phyloP scores from a whole-genome alignment of 2,888 invertebrate species.

The Eudasyphora cyanicolor region DNA sequence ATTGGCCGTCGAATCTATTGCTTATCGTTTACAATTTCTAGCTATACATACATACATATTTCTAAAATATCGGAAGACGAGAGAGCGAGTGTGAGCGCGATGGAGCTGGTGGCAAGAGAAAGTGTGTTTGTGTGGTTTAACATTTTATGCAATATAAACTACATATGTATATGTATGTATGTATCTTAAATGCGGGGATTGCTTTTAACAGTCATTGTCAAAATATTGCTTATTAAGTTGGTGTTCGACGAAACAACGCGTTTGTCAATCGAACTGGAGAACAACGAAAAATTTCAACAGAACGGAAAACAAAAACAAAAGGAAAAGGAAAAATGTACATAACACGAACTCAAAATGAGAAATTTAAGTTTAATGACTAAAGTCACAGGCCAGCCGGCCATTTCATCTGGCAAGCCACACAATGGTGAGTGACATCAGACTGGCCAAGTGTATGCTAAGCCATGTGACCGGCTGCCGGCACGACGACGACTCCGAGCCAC shows the following conservation, averaged over 20 bases:
- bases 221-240: conserved; percentile 66
- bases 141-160: conserved; percentile 39
- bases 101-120: not conserved
- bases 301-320: not conserved
- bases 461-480: conserved; percentile 51
- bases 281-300: not conserved
- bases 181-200: conserved; percentile 54
- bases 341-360: conserved; percentile 31
- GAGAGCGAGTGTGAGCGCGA: not conserved
- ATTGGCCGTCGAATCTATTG: conserved; percentile 43
- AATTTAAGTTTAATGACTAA: conserved; percentile 29
- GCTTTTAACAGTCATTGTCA: conserved; percentile 65
- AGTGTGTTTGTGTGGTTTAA: conserved; percentile 42
- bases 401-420: conserved; percentile 57
- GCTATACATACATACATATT: no score
- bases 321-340: conserved; percentile 5
- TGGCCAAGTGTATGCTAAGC: conserved; percentile 40
- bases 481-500: conserved; percentile 70
- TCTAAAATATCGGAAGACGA: not conserved
- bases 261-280: conserved; percentile 41
- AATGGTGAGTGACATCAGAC: conserved; percentile 33
- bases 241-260: conserved; percentile 36
- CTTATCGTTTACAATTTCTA: conserved; percentile 44
- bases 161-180: conserved; percentile 10
- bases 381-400: conserved; percentile 10